phyloP scores from a whole-genome alignment of 2,888 invertebrate species.

The Drosophila kanekoi region DNA sequence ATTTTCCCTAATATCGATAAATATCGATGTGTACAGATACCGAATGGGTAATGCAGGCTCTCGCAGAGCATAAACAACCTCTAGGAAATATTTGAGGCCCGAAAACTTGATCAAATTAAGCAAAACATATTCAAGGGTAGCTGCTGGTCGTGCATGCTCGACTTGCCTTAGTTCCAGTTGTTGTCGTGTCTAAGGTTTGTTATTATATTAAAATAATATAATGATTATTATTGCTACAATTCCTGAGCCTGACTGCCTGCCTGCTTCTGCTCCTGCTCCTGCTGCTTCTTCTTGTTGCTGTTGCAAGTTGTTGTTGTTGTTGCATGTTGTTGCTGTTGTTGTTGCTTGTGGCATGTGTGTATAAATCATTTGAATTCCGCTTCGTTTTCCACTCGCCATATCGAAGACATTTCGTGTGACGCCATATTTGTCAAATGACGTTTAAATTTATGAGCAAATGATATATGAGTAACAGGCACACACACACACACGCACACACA shows the following conservation, averaged over 20 bases:
- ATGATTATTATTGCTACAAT: constrained; percentile 53
- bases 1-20: no score
- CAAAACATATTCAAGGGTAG: not conserved
- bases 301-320: constrained; percentile 5
- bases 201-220: constrained; percentile 73
- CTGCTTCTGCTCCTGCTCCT: constrained; percentile 1
- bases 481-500: constrained; percentile 13
- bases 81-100: no score
- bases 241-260: not conserved
- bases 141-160: constrained; percentile 4
- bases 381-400: constrained; percentile 38
- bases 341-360: constrained; percentile 27
- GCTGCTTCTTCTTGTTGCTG: constrained; percentile 4
- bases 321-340: constrained; percentile 12
- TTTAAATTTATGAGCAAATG: constrained; percentile 73
- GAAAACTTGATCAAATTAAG: no score
- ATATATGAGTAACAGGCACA: constrained; percentile 59
- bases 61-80: no score
- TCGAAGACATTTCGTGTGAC: constrained; percentile 69
- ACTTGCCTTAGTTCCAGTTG: constrained; percentile 11
- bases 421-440: constrained; percentile 77
- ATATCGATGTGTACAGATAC: no score
- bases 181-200: constrained; percentile 65
- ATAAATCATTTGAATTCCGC: constrained; percentile 60
- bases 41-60: no score